Conservation (phyloP, 2,888 invertebrate genomes). For the Agrochola lota region DNA sequence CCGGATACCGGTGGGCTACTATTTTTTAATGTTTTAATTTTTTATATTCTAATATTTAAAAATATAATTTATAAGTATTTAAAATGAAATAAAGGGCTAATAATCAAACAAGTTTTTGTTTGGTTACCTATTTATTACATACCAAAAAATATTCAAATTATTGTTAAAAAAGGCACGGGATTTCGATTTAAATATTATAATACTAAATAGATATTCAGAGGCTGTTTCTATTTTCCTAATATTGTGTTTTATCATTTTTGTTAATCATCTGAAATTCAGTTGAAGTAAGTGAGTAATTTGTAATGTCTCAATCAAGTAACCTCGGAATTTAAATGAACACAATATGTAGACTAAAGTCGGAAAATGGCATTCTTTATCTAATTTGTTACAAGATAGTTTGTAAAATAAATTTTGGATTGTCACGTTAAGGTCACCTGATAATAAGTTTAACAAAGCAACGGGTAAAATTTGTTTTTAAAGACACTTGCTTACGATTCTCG, state of each 20-base stretch:
- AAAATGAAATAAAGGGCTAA: too few species aligned
- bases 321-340: slow-evolving; percentile 28
- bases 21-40: too few species aligned
- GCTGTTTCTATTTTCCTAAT: background rate
- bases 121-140: background rate
- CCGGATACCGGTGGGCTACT: too few species aligned
- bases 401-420: slow-evolving; percentile 35
- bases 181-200: background rate
- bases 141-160: background rate
- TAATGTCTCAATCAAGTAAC: background rate
- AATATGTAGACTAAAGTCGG: background rate
- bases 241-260: background rate
- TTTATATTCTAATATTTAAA: too few species aligned
- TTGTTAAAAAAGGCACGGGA: background rate
- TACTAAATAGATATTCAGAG: background rate
- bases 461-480: background rate
- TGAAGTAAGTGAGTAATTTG: slow-evolving; percentile 5
- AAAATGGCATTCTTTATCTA: slow-evolving; percentile 24
- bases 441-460: slow-evolving; percentile 2
- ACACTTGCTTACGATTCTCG: slow-evolving; percentile 3
- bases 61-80: too few species aligned
- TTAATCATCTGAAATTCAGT: background rate
- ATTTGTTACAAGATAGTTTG: slow-evolving; percentile 14
- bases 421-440: slow-evolving; percentile 22
- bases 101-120: background rate